Base-by-base conservation (phyloP, 64 coral and sea anemone species). In the Dendronephthya gigantea region DNA sequence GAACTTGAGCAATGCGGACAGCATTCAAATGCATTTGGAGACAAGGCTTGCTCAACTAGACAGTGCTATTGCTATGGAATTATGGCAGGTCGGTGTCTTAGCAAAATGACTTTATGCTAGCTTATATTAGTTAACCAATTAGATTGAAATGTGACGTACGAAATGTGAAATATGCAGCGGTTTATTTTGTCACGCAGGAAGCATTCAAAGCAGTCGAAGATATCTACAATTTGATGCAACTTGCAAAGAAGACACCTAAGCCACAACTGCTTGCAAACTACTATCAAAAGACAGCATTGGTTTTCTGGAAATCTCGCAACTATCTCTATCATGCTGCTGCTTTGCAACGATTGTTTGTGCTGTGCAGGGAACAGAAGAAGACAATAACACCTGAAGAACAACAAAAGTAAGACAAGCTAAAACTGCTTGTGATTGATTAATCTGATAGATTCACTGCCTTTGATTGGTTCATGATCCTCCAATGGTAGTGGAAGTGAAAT, bases 181-280 rank as follows among this genome's bases (percentile, higher is more conserved):
- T 16, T 10, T 1, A 52, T 52, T 12, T 52, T 2, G 13, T 7
- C 13, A 22, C 13, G 1, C 9, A 97, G 94, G 94, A 97, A 84
- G 94, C 94, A 16, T 97, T 97, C 75, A 97, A 97, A 81, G 94
- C 94, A 48, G 94, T 97, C 15, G 94, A 97, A 74, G 94, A 97
- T 89, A 89, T 97, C 17, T 85, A 93, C 89, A 87, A 89, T 0
- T 74, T 97, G 17, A 93, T 97, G 94, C 94, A 97, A 51, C 87
- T 93, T 13, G 93, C 94, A 22, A 97, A 97, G 70, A 83, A 91
- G 31, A 76, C 86, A 22, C 94, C 94, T 40, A 97, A 93, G n/a
- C 94, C 94, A 14, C 94, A 93, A 29, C 91, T 97, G 32, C 93
- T 97, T 91, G 94, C 94, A 11, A 97, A 97, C 84, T 97, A 97